Conservation (phyloP, 1,140 invertebrate species). For the Olivierus martensii region DNA sequence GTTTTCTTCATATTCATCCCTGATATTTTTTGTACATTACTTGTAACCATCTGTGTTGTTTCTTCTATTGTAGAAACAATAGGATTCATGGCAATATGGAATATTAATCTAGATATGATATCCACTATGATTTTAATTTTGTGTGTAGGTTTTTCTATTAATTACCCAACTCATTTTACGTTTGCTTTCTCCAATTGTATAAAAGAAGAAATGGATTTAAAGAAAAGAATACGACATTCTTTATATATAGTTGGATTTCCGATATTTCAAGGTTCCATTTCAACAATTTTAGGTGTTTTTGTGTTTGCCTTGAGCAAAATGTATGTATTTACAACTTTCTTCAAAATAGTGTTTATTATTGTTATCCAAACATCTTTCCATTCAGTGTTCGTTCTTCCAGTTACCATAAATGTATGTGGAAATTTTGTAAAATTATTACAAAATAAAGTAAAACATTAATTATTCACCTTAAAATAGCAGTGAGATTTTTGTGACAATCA, state of each 20-base stretch:
- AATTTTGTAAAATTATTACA: too few relatives aligned
- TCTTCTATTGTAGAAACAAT: slow-evolving; percentile 91
- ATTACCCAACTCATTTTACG: slow-evolving; percentile 93
- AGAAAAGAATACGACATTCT: slow-evolving; percentile 63
- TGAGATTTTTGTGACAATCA: too few relatives aligned
- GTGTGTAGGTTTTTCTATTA: slow-evolving; percentile 95
- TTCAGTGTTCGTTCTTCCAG: too few relatives aligned
- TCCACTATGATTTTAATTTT: slow-evolving; percentile 98
- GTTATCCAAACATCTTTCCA: too few relatives aligned
- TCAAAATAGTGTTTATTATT: too few relatives aligned
- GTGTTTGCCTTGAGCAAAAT: slow-evolving; percentile 77
- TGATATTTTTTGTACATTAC: slow-evolving; percentile 76
- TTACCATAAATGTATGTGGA: too few relatives aligned
- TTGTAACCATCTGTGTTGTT: slow-evolving; percentile 90
- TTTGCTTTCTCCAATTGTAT: slow-evolving; percentile 94
- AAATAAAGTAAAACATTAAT: too few relatives aligned
- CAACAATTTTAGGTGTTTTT: slow-evolving; percentile 78
- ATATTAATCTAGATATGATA: slow-evolving; percentile 86
- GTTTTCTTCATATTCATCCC: slow-evolving; percentile 94
- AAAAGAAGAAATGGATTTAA: slow-evolving; percentile 31
- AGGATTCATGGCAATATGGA: slow-evolving; percentile 91
- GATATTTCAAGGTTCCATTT: slow-evolving; percentile 85
- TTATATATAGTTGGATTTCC: slow-evolving; percentile 79
- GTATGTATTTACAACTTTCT: slow-evolving; percentile 91
- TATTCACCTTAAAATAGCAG: too few relatives aligned